Conservation (phyloP, 92 coral and sea anemone genomes). For the Porites rus region DNA sequence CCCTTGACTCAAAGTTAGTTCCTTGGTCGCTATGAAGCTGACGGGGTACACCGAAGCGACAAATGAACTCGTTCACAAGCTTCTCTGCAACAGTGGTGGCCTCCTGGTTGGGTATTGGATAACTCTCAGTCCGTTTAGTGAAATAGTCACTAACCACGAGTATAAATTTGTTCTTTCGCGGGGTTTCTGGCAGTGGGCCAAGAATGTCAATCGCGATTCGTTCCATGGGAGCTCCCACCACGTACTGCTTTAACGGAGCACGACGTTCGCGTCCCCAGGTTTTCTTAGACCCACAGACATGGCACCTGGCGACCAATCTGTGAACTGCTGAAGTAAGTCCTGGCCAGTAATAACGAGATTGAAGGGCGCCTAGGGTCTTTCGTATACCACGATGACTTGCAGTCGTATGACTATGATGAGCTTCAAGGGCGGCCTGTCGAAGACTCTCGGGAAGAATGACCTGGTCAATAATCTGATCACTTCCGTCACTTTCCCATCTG, state of each 20-base stretch:
- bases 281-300: slow-evolving; percentile 42
- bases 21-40: too few species aligned
- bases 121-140: background rate
- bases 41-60: too few species aligned
- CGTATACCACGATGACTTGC: too few species aligned
- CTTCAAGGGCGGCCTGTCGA: too few species aligned
- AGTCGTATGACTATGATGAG: slow-evolving; percentile 7
- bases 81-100: too few species aligned
- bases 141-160: background rate
- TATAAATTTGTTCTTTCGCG: background rate
- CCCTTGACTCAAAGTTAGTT: too few species aligned
- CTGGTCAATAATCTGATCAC: too few species aligned
- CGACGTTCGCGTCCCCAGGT: slow-evolving; percentile 31
- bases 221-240: too few species aligned
- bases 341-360: slow-evolving; percentile 51
- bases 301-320: slow-evolving; percentile 37
- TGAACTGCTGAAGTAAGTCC: slow-evolving; percentile 35
- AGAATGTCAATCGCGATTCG: slow-evolving; percentile 15
- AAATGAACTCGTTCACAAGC: too few species aligned
- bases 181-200: background rate
- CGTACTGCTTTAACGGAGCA: slow-evolving; percentile 13
- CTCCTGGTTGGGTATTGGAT: too few species aligned
- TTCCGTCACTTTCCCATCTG: too few species aligned
- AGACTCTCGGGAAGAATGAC: too few species aligned
- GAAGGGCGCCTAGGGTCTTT: slow-evolving; percentile 31